Base-by-base conservation (phyloP, 2,888 invertebrate genomes). In the Biston betularia region DNA sequence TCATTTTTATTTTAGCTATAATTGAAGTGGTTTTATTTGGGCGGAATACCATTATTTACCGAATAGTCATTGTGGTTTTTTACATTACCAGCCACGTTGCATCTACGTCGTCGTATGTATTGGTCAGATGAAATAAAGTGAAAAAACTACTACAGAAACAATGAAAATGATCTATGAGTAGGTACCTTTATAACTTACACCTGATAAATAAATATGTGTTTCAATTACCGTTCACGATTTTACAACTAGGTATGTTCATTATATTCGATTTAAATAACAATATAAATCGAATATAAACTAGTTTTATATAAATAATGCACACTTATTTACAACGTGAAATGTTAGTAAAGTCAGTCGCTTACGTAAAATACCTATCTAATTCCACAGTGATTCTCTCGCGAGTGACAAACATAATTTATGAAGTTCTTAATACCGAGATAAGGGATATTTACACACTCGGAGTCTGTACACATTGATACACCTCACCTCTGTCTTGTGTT, bases 351-450 rank as follows among this genome's bases (percentile, higher is more conserved):
- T 34, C 53, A 71, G 66, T 69, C 49, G 12, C 73, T 86, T 85
- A 82, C 81, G 81, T 84, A 82, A 80, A 82, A 74, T 76, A 76
- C 79, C 74, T 83, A 79, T 80, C 74, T 84, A 79, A 84, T 84
- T 81, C 82, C 73, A 77, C 75, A 80, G 78, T 81, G 85, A 89
- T 88, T 90, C 86, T 85, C 85, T 87, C 79, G 84, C 84, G 86
- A 77, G 80, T 93, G 93, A 93, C 93, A 93, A 93, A 93, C 93
- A 90, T 89, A 90, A 93, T 93, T 93, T 93, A 93, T 93, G 93
- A 92, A 92, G 93, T 91, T 89, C 89, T 88, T 92, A 92, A 93
- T 92, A 89, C 88, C 83, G 70, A 89, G 93, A 93, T 93, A 93
- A 93, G 88, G 84, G 73, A 85, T 92, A 89, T 93, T 93, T 93